Evolutionary conservation across 2,888 invertebrate genomes (phyloP).

Genomic region (Scaptomyza flava): DNA sequence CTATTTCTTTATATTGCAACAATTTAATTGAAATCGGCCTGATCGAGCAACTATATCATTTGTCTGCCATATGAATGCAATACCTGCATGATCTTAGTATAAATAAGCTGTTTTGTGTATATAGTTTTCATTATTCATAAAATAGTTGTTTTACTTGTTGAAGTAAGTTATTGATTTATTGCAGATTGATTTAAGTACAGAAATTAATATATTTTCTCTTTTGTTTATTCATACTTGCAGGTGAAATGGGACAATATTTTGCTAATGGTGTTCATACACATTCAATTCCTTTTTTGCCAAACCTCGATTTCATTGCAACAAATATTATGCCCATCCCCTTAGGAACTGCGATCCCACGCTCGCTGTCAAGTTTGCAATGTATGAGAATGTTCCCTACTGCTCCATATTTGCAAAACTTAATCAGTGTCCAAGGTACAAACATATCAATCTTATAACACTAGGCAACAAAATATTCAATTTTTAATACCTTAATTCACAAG

Average conservation of each 20-base stretch:
- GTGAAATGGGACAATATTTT: constrained; percentile 17
- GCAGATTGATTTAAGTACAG: too few species aligned
- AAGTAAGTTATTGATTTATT: too few species aligned
- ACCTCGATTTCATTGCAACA: constrained; percentile 8
- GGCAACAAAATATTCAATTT: background rate
- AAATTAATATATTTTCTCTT: background rate
- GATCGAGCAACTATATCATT: too few species aligned
- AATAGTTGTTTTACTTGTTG: too few species aligned
- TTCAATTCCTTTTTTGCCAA: constrained; percentile 22
- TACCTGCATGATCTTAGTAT: too few species aligned
- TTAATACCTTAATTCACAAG: too few species aligned
- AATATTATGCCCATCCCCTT: constrained; percentile 11
- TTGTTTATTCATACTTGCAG: constrained; percentile 20
- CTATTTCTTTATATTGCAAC: too few species aligned
- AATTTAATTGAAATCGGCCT: too few species aligned
- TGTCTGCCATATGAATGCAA: too few species aligned
- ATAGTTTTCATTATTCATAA: too few species aligned
- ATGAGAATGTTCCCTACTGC: constrained; percentile 84
- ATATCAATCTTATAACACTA: background rate
- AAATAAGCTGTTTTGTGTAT: too few species aligned
- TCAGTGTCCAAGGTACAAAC: constrained; percentile 87
- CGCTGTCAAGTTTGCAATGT: constrained; percentile 53
- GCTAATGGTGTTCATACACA: constrained; percentile 8
- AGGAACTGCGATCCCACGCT: background rate
- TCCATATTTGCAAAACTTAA: constrained; percentile 82